Evolutionary conservation across 2,797 vertebrate species (phyloP).

Genomic region (Limosa lapponica): DNA sequence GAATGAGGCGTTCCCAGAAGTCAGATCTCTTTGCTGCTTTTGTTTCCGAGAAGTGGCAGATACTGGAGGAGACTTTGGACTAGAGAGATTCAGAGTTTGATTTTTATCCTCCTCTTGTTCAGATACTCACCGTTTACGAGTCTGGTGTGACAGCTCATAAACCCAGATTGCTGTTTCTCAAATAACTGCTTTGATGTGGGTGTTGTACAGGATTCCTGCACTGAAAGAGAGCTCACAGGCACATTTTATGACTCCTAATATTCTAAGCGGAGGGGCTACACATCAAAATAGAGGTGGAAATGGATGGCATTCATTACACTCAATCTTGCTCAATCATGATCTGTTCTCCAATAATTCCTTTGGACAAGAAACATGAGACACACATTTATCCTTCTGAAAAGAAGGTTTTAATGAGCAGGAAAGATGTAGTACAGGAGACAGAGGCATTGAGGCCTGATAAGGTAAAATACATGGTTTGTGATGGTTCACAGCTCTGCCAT

Average conservation of each 20-base stretch:
- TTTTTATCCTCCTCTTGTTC: not conserved
- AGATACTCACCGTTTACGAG: not conserved
- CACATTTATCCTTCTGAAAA: not conserved
- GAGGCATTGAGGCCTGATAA: not conserved
- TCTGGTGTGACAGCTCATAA: not conserved
- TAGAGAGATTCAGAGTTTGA: not conserved
- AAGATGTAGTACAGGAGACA: not conserved
- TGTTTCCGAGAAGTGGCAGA: not conserved
- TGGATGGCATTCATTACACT: not conserved
- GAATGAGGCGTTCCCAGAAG: conserved; percentile 32
- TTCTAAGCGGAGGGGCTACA: not conserved
- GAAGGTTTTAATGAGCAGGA: not conserved
- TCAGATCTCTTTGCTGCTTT: not conserved
- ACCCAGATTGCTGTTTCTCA: not conserved
- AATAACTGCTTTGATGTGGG: not conserved
- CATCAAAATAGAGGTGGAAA: not conserved
- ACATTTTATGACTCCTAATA: not conserved
- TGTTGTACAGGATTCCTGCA: not conserved
- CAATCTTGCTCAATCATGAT: rapidly evolving
- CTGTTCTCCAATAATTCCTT: not conserved
- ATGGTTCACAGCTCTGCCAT: not conserved
- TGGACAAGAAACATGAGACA: not conserved
- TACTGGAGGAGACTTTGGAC: not conserved
- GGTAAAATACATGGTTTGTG: not conserved
- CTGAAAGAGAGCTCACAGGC: not conserved